phyloP scores from a whole-genome alignment of 2,797 vertebrate genomes.

The Alouatta caraya region DNA sequence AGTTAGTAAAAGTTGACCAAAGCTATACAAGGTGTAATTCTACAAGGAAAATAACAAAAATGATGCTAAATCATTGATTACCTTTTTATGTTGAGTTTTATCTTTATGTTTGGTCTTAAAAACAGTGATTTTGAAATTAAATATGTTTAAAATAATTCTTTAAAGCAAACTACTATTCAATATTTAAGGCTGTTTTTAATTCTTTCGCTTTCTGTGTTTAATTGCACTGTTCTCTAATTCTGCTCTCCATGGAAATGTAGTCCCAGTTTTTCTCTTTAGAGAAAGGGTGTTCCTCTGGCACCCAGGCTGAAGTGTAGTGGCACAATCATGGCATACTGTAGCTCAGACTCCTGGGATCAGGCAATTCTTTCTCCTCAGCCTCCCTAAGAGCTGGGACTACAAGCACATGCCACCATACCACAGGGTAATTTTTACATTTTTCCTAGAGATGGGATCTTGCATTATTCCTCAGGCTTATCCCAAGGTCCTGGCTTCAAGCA shows the following conservation, averaged over 20 bases:
- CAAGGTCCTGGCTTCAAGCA: neutral
- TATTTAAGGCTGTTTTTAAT: neutral
- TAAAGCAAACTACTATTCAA: neutral
- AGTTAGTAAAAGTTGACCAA: constrained; percentile 32
- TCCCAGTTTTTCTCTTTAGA: neutral
- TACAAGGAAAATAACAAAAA: neutral
- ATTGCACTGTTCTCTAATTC: neutral
- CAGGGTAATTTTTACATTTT: neutral
- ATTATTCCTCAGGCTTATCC: neutral
- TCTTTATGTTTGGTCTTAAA: neutral
- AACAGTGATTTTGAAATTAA: neutral
- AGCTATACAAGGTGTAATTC: neutral
- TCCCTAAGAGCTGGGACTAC: neutral
- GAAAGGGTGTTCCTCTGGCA: neutral
- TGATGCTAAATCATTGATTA: neutral
- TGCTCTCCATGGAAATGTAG: neutral
- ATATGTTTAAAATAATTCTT: neutral
- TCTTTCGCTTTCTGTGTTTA: neutral
- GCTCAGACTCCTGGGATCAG: neutral
- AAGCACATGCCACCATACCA: neutral
- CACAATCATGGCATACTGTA: neutral
- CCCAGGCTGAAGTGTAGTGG: neutral
- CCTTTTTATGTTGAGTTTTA: neutral
- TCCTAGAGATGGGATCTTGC: neutral
- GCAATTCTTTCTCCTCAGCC: neutral